phyloP scores from a whole-genome alignment of 2,797 vertebrate genomes.

The Pristis pectinata region DNA sequence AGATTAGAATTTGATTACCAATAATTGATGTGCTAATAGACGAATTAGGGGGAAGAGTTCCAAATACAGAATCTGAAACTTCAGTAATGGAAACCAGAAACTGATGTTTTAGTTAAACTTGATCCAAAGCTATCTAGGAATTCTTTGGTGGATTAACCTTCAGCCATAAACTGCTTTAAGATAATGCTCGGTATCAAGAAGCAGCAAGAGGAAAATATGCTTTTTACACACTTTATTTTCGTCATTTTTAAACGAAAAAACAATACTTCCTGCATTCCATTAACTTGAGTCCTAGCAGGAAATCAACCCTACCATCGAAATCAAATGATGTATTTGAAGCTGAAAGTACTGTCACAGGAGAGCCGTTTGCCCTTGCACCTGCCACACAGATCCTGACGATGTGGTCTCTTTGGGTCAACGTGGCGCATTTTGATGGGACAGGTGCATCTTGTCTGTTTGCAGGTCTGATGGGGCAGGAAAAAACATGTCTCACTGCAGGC shows the following conservation, averaged over 20 bases:
- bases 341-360: conserved; percentile 95
- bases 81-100: not conserved
- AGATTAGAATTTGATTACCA: too few species aligned
- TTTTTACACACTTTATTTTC: conserved; percentile 33
- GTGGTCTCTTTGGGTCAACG: conserved; percentile 88
- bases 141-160: conserved; percentile 35
- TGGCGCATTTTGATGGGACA: conserved; percentile 82
- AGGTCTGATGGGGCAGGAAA: conserved; percentile 60
- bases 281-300: not conserved
- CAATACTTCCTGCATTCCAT: not conserved
- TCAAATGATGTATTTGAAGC: conserved; percentile 97
- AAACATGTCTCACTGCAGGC: conserved; percentile 1
- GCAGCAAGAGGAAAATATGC: not conserved
- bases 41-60: not conserved
- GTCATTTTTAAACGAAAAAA: not conserved
- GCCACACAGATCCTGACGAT: conserved; percentile 92
- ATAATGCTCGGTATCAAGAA: not conserved
- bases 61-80: not conserved
- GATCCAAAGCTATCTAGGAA: not conserved
- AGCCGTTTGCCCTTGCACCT: conserved; percentile 92
- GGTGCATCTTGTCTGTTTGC: conserved; percentile 81
- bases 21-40: too few species aligned
- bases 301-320: not conserved
- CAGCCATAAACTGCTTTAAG: not conserved
- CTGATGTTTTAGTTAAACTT: not conserved